These are phyloP conservation scores for roundworm (Caenorhabditis elegans) DNA, from an alignment of 1,140 invertebrate genomes.

Conservation along the genomic window DNA sequence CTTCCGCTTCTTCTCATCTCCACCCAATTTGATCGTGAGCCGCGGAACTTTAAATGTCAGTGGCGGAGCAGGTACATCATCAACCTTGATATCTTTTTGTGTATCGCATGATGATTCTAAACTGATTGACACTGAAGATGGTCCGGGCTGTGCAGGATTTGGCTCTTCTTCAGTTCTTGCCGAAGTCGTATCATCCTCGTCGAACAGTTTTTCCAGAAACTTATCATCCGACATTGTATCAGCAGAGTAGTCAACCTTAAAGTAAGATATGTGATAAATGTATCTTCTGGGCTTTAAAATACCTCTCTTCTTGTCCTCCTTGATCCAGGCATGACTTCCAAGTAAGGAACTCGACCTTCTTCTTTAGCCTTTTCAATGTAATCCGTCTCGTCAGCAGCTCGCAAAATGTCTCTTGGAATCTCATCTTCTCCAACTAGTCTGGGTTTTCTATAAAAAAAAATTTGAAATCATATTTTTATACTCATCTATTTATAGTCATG, in stretches of 20 bases:
- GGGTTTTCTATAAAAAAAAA: constrained; percentile 72
- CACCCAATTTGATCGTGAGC: neutral
- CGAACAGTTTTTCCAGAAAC: constrained; percentile 76
- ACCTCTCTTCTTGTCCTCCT: constrained; percentile 91
- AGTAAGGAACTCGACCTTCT: constrained; percentile 73
- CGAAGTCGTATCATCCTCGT: constrained; percentile 40
- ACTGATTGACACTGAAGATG: no score
- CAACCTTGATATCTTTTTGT: neutral
- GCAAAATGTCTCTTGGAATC: constrained; percentile 89
- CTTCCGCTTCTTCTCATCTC: neutral
- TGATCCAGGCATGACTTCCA: constrained; percentile 76
- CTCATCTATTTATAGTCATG: constrained; percentile 72
- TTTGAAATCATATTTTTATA: neutral
- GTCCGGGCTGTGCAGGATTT: no score
- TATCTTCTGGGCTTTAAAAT: no score
- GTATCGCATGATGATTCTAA: neutral
- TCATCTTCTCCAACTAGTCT: constrained; percentile 89
- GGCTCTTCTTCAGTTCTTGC: neutral
- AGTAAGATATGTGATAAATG: constrained; percentile 85
- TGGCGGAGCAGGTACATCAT: no score
- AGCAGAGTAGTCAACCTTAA: constrained; percentile 86
- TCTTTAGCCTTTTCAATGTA: constrained; percentile 50
- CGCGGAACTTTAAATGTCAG: neutral
- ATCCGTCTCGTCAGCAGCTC: constrained; percentile 86
- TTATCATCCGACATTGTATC: constrained; percentile 83